Conservation (phyloP, 1,140 invertebrate species). For the Trichonephila inaurata region DNA sequence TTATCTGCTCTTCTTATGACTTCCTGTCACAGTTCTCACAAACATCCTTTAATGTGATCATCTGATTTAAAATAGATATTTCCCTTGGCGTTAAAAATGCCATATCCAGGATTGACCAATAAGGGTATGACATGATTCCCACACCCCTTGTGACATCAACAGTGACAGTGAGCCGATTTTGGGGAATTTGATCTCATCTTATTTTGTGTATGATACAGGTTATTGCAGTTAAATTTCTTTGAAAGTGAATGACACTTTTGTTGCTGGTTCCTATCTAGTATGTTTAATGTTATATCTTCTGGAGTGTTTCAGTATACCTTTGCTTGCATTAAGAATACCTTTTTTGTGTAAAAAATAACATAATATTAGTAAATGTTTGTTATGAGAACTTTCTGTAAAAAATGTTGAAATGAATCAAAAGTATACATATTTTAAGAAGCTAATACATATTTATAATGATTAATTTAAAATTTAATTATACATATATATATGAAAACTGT, state of each 20-base stretch:
- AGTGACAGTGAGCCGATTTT: neutral
- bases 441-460: too few species aligned
- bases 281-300: neutral
- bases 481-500: too few species aligned
- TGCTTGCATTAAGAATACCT: neutral
- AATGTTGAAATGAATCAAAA: too few species aligned
- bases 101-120: slow-evolving; percentile 44
- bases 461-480: too few species aligned
- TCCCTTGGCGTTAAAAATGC: slow-evolving; percentile 26
- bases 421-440: too few species aligned
- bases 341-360: neutral
- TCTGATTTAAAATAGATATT: slow-evolving; percentile 51
- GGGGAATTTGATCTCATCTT: neutral
- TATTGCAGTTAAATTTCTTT: slow-evolving; percentile 16
- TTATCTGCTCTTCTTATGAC: slow-evolving; percentile 56
- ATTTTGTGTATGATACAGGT: neutral
- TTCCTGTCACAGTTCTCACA: slow-evolving; percentile 64
- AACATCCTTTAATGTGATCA: slow-evolving; percentile 58
- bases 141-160: slow-evolving; percentile 35
- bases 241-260: slow-evolving; percentile 53
- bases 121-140: neutral
- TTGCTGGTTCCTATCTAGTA: neutral
- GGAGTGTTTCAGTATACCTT: neutral
- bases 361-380: too few species aligned
- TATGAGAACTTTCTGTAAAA: too few species aligned